These are phyloP conservation scores for Tinea semifulvella DNA, from an alignment of 2,888 invertebrate species.

Conservation along the genomic window DNA sequence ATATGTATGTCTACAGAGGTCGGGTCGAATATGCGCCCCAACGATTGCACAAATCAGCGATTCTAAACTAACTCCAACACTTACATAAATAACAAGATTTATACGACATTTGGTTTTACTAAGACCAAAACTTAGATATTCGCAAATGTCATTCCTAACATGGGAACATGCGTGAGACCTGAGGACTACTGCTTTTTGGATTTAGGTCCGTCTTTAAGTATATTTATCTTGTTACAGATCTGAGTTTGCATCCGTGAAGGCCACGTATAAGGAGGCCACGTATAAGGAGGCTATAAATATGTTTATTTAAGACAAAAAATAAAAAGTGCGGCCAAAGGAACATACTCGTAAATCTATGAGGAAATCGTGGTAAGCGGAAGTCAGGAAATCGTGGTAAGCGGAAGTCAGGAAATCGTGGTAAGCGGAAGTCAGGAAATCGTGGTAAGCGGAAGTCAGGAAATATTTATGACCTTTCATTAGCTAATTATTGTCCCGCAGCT, in stretches of 20 bases:
- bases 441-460: slow-evolving; percentile 61
- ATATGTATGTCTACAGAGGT: not conserved
- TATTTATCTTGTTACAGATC: too few species aligned
- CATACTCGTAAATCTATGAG: slow-evolving; percentile 64
- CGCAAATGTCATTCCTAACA: too few species aligned
- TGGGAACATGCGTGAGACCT: too few species aligned
- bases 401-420: slow-evolving; percentile 62
- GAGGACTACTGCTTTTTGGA: too few species aligned
- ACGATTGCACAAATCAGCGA: slow-evolving; percentile 9
- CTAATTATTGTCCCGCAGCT: slow-evolving; percentile 41
- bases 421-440: slow-evolving; percentile 61
- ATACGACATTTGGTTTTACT: not conserved
- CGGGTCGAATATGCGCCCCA: slow-evolving; percentile 6
- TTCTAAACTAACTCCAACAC: not conserved
- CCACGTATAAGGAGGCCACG: too few species aligned
- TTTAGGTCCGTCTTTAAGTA: too few species aligned
- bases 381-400: slow-evolving; percentile 62
- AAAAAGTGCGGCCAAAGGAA: too few species aligned
- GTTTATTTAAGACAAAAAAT: too few species aligned
- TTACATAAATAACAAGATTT: not conserved
- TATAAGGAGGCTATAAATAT: too few species aligned
- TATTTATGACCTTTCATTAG: slow-evolving; percentile 64
- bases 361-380: slow-evolving; percentile 62
- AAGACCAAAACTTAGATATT: not conserved
- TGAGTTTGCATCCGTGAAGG: too few species aligned